Evolutionary conservation across 2,888 invertebrate genomes (phyloP), one percentile per base, ranked within the genome.

Genomic region (Protodeltote pygarga): DNA sequence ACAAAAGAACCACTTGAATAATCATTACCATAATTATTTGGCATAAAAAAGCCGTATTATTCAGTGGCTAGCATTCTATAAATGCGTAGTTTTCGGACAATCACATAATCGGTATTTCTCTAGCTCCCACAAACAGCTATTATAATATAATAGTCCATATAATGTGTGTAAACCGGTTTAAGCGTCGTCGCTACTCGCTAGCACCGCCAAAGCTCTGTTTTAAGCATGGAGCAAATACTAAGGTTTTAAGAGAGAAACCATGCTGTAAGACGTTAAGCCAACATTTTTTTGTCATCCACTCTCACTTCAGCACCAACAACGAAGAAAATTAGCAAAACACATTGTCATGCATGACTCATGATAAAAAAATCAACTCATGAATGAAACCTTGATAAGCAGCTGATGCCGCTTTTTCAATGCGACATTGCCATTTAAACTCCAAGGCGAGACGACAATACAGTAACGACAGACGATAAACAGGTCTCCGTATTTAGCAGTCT

Each of bases 351-450:
- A 51, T 15, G 35, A 34, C 25, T 17, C 15, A 47, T 32, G 45
- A 41, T 19, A 32, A 48, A 51, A 55, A 61, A 35, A 24, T 27
- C 38, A 44, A 59, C 70, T 72, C 75, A 72, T 74, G 75, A 74
- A 72, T 66, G 65, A 50, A 71, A 74, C 76, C 83, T 79, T 78
- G 75, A 68, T 44, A 54, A 61, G 63, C 67, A 75, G 66, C 67
- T 74, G 76, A 75, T 67, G 61, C 34, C 58, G 45, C 51, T 68
- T 65, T 55, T 68, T 69, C 49, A 65, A 71, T 54, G 65, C 71
- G 70, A 67, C 77, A 78, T 75, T 77, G 76, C 70, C 58, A 63
- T 72, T 74, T 69, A 37, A 50, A 51, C 61, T 58, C 37, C 77
- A 80, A 76, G 72, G 75, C 67, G 50, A 77, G 37, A 49, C 53